Evolutionary conservation across 35 echinoderm and acorn worm species (phyloP).

Genomic region (Acanthaster planci): DNA sequence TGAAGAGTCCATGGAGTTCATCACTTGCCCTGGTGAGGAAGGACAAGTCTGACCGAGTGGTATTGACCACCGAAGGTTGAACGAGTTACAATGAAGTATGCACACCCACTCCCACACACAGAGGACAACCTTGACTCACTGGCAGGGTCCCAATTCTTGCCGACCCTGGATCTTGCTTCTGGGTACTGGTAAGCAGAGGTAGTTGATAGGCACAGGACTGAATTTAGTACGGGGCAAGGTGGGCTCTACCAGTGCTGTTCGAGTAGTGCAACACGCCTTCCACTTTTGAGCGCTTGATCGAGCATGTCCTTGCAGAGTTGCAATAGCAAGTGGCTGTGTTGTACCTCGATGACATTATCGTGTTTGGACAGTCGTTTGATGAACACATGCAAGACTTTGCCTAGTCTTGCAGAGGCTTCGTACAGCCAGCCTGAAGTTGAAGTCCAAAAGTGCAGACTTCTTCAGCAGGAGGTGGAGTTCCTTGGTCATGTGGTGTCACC

Average conservation of each 20-base stretch:
- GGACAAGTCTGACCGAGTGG: conserved; percentile 45
- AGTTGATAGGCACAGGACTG: conserved; percentile 48
- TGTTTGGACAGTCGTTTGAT: conserved; percentile 29
- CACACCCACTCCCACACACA: conserved; percentile 52
- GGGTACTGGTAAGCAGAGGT: conserved; percentile 84
- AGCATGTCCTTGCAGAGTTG: conserved; percentile 31
- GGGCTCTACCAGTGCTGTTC: conserved; percentile 64
- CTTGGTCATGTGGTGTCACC: conserved; percentile 55
- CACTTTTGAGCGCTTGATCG: conserved; percentile 66
- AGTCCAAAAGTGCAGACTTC: conserved; percentile 68
- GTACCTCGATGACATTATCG: conserved; percentile 80
- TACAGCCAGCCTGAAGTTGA: conserved; percentile 51
- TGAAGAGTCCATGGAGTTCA: conserved; percentile 41
- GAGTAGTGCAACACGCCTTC: conserved; percentile 49
- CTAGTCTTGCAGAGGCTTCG: conserved; percentile 32
- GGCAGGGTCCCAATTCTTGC: conserved; percentile 60
- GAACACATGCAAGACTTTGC: conserved; percentile 25
- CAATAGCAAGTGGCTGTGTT: conserved; percentile 63
- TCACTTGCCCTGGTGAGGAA: conserved; percentile 55
- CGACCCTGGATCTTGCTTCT: conserved; percentile 64
- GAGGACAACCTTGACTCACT: conserved; percentile 57
- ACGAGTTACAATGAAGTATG: conserved; percentile 59
- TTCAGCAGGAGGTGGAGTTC: conserved; percentile 54
- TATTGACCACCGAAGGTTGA: conserved; percentile 59
- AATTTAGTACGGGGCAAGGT: conserved; percentile 50